These are phyloP conservation scores for Hydrocynus forskahlii DNA, from an alignment of 2,797 vertebrate genomes.

Conservation along the genomic window DNA sequence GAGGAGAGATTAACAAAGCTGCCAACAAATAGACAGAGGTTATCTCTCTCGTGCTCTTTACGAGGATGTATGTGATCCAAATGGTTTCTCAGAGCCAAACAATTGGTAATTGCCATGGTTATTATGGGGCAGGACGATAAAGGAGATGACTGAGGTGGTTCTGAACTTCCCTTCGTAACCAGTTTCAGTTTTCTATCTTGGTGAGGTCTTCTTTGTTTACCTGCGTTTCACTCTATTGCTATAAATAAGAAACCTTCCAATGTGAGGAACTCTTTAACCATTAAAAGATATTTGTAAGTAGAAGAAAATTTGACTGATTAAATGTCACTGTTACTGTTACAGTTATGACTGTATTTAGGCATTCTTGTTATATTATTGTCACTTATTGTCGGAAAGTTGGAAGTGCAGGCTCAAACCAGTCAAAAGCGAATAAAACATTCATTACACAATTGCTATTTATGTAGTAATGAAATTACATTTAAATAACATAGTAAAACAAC, in stretches of 20 bases:
- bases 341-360: too few relatives aligned
- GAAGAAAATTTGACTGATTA: too few relatives aligned
- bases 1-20: slow-evolving; percentile 52
- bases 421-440: too few relatives aligned
- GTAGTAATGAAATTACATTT: too few relatives aligned
- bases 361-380: too few relatives aligned
- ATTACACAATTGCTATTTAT: too few relatives aligned
- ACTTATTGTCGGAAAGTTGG: too few relatives aligned
- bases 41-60: slow-evolving; percentile 61
- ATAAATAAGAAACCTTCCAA: slow-evolving; percentile 43
- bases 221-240: slow-evolving; percentile 15
- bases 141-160: slow-evolving; percentile 40
- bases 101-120: slow-evolving; percentile 41
- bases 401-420: too few relatives aligned
- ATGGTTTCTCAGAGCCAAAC: slow-evolving; percentile 50
- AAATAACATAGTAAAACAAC: too few relatives aligned
- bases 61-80: slow-evolving; percentile 40
- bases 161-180: slow-evolving; percentile 38
- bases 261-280: not conserved
- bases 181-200: slow-evolving; percentile 17
- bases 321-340: too few relatives aligned
- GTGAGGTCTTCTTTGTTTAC: slow-evolving; percentile 25
- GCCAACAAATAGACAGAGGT: slow-evolving; percentile 66
- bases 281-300: not conserved
- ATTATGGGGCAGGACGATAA: slow-evolving; percentile 40